Base-by-base conservation (phyloP, 1,140 invertebrate genomes). In the Sarcophaga peregrina region DNA sequence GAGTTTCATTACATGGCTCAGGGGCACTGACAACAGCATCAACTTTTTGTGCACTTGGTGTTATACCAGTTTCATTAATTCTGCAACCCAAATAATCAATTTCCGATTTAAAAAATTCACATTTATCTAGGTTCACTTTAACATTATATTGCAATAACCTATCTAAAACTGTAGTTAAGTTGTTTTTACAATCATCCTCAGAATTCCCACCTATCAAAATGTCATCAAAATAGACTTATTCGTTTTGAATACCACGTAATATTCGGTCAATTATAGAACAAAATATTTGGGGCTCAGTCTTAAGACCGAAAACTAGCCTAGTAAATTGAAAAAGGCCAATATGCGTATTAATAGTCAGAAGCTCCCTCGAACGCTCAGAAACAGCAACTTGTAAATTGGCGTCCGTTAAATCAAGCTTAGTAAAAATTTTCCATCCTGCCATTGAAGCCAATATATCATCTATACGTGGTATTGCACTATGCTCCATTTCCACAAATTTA, bases 381-480 rank as follows among this genome's bases (percentile, higher is more conserved):
- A 91, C 52, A 80, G 85, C 84, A n/a, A 91, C 84, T 83, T 91
- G 91, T 80, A 88, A 87, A 85, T 90, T 91, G 89, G 52, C 90
- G 8, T 88, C 86, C n/a, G 83, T 85, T 13, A 91, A 84, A 86
- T 91, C 89, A 2, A 91, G 80, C 81, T 87, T 87, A 45, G 86
- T 86, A 82, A 89, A 91, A 37, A 81, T 80, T 83, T 87, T 85
- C 15, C 86, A 87, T n/a, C 86, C 86, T 20, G 86, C 82, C n/a
- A 91, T 78, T 58, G 83, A 85, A 68, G 85, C 82, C 58, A 90
- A 85, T 20, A 91, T 86, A 48, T 91, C 87, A 62, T 90, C 85
- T n/a, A 88, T 81, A 62, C 83, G 47, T 83, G 87, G 84, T 83
- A 91, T 82, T 1, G 90, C 87, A 62, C 90, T 87, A 58, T 86